phyloP scores from a whole-genome alignment of 2,888 invertebrate species.

The Operophtera brumata region DNA sequence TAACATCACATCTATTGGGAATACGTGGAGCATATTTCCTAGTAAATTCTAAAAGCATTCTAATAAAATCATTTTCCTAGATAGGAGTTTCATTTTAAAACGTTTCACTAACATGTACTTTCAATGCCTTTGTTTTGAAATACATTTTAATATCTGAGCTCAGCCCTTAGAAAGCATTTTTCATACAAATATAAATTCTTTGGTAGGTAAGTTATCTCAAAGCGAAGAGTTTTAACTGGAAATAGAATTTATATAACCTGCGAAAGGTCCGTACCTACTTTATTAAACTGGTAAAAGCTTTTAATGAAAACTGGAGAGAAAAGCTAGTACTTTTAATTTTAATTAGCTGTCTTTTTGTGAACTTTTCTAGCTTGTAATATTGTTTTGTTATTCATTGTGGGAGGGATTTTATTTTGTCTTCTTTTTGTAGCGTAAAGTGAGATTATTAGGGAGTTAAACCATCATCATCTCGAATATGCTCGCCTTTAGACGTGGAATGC shows the following conservation, averaged over 20 bases:
- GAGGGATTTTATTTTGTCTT: background rate
- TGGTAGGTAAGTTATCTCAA: constrained; percentile 23
- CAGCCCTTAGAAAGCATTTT: constrained; percentile 19
- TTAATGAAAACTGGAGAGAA: constrained; percentile 27
- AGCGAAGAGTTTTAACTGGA: constrained; percentile 23
- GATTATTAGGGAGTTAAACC: background rate
- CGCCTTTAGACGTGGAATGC: background rate
- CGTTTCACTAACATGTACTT: background rate
- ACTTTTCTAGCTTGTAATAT: constrained; percentile 5
- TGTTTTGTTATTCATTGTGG: background rate
- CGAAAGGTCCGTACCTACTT: constrained; percentile 15
- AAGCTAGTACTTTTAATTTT: constrained; percentile 14
- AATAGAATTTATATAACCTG: constrained; percentile 28
- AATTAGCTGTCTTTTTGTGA: constrained; percentile 15
- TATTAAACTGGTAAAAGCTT: constrained; percentile 26
- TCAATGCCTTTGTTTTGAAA: constrained; percentile 17
- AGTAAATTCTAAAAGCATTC: background rate
- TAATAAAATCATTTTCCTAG: background rate
- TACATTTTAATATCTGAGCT: constrained; percentile 15
- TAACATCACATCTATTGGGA: constrained; percentile 10
- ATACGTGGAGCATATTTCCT: constrained; percentile 1
- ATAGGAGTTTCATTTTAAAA: constrained; percentile 2
- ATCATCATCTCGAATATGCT: too few species aligned
- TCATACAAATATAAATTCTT: constrained; percentile 25
- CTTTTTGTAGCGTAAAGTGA: background rate